phyloP scores from a whole-genome alignment of 2,113 vertebrate genomes.

The Acrocephalus arundinaceus region DNA sequence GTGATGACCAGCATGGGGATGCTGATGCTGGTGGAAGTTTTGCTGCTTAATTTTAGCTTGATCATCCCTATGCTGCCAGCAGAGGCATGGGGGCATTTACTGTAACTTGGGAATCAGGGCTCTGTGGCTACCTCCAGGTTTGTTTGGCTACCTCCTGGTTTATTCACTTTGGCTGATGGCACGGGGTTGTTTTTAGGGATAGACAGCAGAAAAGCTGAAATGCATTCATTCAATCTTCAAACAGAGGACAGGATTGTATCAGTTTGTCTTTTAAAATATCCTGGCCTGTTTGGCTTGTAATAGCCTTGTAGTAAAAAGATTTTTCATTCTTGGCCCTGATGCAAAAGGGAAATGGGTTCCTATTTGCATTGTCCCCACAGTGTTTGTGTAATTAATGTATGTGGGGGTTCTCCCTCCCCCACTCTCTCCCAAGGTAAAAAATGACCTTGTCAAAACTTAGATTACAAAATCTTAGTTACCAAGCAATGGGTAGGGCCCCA shows the following conservation, averaged over 20 bases:
- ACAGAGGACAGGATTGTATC: background rate
- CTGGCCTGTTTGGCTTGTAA: background rate
- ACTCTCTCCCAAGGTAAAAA: conserved; percentile 78
- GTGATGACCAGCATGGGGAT: background rate
- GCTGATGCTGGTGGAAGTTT: background rate
- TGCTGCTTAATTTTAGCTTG: background rate
- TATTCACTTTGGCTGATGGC: background rate
- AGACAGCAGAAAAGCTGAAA: background rate
- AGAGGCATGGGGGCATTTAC: background rate
- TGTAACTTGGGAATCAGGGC: background rate
- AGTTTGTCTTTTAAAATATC: background rate
- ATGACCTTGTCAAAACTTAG: conserved; percentile 84
- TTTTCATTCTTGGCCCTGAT: conserved; percentile 42
- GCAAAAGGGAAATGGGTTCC: conserved; percentile 55
- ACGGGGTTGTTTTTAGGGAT: background rate
- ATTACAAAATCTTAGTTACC: conserved; percentile 83
- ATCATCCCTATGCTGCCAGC: background rate
- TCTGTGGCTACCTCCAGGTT: background rate
- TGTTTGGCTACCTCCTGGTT: background rate
- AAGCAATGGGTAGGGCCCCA: conserved; percentile 75
- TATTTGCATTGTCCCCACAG: conserved; percentile 75
- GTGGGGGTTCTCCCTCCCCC: conserved; percentile 70
- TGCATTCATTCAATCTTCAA: background rate
- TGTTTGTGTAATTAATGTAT: conserved; percentile 82
- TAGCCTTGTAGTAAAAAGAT: background rate